Evolutionary conservation across 2,797 vertebrate species (phyloP).

Genomic region (Peromyscus melanophrys): DNA sequence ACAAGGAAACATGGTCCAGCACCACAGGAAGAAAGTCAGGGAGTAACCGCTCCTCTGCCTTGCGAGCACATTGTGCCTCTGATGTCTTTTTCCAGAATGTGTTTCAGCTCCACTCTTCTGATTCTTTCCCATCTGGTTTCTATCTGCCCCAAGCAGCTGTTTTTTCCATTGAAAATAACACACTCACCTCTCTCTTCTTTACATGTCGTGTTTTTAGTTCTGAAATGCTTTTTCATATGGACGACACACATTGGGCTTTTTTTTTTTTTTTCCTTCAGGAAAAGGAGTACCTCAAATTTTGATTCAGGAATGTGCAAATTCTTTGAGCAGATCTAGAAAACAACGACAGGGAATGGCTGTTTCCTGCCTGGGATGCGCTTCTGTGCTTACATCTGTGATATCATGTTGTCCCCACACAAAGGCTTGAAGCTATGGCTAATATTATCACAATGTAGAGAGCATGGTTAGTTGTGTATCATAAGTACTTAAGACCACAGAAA

Average conservation of each 20-base stretch:
- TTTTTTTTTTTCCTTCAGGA: constrained; percentile 24
- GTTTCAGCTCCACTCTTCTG: constrained; percentile 84
- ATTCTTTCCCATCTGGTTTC: constrained; percentile 89
- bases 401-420: constrained; percentile 68
- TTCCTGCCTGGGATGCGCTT: constrained; percentile 66
- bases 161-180: constrained; percentile 89
- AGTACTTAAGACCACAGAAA: constrained; percentile 86
- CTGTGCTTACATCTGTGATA: not conserved
- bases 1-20: not conserved
- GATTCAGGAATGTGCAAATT: constrained; percentile 10
- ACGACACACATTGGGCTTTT: constrained; percentile 26
- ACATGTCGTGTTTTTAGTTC: constrained; percentile 72
- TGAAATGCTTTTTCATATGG: constrained; percentile 79
- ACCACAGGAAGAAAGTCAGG: not conserved
- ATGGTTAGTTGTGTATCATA: constrained; percentile 77
- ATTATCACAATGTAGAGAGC: constrained; percentile 76
- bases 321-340: constrained; percentile 67
- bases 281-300: constrained; percentile 56
- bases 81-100: constrained; percentile 84
- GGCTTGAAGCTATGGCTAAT: constrained; percentile 80
- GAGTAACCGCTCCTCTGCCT: not conserved
- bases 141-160: constrained; percentile 89
- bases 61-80: constrained; percentile 77
- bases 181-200: constrained; percentile 82
- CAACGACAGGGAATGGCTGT: constrained; percentile 25